Conservation (phyloP, 2,797 vertebrate genomes). For the Poeciliopsis gracilis region DNA sequence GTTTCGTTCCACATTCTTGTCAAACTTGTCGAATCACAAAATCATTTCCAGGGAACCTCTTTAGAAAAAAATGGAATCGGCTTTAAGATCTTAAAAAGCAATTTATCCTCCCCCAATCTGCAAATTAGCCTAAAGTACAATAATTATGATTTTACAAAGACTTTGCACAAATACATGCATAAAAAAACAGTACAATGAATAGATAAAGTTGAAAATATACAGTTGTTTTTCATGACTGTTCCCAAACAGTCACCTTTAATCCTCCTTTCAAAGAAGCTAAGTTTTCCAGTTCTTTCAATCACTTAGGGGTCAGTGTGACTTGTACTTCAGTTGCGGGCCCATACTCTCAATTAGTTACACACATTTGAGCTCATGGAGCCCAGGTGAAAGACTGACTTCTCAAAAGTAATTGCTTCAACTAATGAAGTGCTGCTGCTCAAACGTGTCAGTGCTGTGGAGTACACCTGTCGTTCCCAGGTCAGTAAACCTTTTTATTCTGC, state of each 20-base stretch:
- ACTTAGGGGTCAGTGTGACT: constrained; percentile 38
- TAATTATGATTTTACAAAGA: not conserved
- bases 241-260: not conserved
- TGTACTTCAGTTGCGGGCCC: constrained; percentile 40
- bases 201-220: not conserved
- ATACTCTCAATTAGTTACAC: constrained; percentile 59
- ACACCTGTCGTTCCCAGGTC: constrained; percentile 67
- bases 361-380: constrained; percentile 39
- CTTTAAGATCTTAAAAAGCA: not conserved
- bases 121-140: not conserved
- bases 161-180: not conserved
- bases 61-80: no score
- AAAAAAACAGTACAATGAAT: not conserved
- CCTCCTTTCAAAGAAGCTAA: constrained; percentile 33
- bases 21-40: not conserved
- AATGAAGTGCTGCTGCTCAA: constrained; percentile 73
- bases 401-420: constrained; percentile 76
- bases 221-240: not conserved
- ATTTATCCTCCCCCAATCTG: not conserved
- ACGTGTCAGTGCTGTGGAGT: constrained; percentile 48
- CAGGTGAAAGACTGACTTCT: constrained; percentile 66
- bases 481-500: constrained; percentile 52
- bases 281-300: constrained; percentile 26
- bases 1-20: not conserved
- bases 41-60: not conserved